Conservation (phyloP, 2,113 vertebrate species). For the Columba janthina region DNA sequence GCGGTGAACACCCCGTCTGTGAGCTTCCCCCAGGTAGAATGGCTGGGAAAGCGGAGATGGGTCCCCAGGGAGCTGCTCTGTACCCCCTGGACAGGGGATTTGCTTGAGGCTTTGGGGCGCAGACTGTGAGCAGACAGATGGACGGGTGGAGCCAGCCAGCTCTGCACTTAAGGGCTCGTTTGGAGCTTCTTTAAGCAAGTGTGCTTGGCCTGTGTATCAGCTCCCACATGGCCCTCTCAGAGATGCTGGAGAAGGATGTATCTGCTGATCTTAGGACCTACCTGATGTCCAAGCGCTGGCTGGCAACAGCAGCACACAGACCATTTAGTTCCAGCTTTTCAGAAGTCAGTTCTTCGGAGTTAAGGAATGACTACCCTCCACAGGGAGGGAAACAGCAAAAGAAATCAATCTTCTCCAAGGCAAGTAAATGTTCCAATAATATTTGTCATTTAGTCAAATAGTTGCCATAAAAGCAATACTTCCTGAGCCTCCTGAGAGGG, state of each 20-base stretch:
- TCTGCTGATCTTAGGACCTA: neutral
- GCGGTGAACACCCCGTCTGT: neutral
- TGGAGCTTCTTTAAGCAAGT: neutral
- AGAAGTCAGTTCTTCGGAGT: neutral
- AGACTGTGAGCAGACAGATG: neutral
- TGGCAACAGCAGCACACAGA: neutral
- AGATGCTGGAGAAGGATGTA: neutral
- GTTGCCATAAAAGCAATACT: neutral
- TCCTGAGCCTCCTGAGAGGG: neutral
- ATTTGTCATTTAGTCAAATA: neutral
- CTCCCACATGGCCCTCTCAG: rapidly evolving
- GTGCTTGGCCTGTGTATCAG: rapidly evolving
- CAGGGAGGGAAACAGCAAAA: neutral
- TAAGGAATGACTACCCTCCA: neutral
- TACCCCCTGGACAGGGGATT: neutral
- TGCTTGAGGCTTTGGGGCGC: neutral
- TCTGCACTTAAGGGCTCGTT: rapidly evolving
- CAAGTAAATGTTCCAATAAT: neutral
- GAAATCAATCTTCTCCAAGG: neutral
- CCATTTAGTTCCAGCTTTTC: neutral
- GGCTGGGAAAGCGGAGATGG: too few species aligned
- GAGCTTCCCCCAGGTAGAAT: too few species aligned
- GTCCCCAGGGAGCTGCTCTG: neutral
- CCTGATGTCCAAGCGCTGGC: neutral
- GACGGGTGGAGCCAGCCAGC: rapidly evolving